These are phyloP conservation scores for Drosophila anomalata DNA, from an alignment of 2,888 invertebrate species.

Conservation along the genomic window DNA sequence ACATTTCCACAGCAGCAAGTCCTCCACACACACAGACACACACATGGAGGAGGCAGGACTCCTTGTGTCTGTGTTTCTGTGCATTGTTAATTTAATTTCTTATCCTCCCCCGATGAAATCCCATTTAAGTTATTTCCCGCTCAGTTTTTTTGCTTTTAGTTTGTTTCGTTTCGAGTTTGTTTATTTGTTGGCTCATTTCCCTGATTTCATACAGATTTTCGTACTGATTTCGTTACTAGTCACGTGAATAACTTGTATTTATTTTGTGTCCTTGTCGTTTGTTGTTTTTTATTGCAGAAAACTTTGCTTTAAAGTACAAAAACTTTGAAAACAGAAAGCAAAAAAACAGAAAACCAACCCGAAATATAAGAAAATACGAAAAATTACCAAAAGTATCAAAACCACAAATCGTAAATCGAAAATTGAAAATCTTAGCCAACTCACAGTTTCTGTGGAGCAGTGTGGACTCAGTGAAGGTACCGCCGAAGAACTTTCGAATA, in stretches of 20 bases:
- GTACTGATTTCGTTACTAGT: slow-evolving; percentile 22
- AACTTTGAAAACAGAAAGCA: slow-evolving; percentile 52
- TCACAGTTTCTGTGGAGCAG: slow-evolving; percentile 34
- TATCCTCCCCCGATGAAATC: slow-evolving; percentile 32
- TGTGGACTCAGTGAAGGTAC: slow-evolving; percentile 57
- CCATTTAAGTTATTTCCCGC: slow-evolving; percentile 47
- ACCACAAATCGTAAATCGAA: slow-evolving; percentile 23
- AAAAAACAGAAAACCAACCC: slow-evolving; percentile 30
- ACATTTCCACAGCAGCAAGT: slow-evolving; percentile 42
- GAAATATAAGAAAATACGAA: slow-evolving; percentile 23
- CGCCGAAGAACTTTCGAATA: slow-evolving; percentile 55
- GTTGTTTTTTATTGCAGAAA: slow-evolving; percentile 79
- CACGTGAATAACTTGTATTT: slow-evolving; percentile 58
- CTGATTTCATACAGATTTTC: slow-evolving; percentile 17
- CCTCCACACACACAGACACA: slow-evolving; percentile 27
- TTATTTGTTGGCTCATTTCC: slow-evolving; percentile 26
- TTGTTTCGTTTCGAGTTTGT: slow-evolving; percentile 42
- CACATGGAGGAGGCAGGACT: slow-evolving; percentile 12
- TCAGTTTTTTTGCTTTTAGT: slow-evolving; percentile 35
- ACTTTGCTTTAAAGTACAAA: slow-evolving; percentile 77
- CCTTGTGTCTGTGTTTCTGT: slow-evolving; percentile 36
- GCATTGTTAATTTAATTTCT: slow-evolving; percentile 39
- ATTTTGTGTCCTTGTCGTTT: slow-evolving; percentile 72
- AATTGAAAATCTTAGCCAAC: slow-evolving; percentile 17
- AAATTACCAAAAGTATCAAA: slow-evolving; percentile 5